Conservation (phyloP, 2,888 invertebrate species). For the Petrolisthes cinctipes region DNA sequence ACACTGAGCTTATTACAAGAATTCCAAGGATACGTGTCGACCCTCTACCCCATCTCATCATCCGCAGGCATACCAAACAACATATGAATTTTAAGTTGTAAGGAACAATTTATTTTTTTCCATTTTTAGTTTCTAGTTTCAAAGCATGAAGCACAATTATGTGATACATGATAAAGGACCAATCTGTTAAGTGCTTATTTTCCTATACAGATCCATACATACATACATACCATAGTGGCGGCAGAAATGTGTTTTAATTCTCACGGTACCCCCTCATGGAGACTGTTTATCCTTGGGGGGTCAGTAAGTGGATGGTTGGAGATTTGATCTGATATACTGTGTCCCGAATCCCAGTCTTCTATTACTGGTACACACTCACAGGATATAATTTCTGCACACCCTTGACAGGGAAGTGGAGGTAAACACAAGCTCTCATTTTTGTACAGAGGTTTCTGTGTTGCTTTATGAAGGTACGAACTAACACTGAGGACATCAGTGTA, state of each 20-base stretch:
- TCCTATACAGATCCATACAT: constrained; percentile 42
- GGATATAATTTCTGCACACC: too few relatives aligned
- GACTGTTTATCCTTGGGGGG: constrained; percentile 24
- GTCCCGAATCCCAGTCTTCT: too few relatives aligned
- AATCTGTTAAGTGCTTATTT: constrained; percentile 56
- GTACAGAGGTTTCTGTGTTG: too few relatives aligned
- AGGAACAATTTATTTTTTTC: constrained; percentile 36
- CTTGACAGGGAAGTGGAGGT: too few relatives aligned
- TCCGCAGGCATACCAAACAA: constrained; percentile 46
- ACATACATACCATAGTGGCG: constrained; percentile 45
- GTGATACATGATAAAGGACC: constrained; percentile 58
- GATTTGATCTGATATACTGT: constrained; percentile 44
- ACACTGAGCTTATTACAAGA: constrained; percentile 36
- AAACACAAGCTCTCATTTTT: too few relatives aligned
- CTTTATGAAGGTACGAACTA: too few relatives aligned
- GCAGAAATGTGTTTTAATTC: constrained; percentile 14
- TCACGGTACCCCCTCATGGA: constrained; percentile 28
- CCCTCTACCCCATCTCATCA: not conserved
- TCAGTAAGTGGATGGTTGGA: constrained; percentile 34
- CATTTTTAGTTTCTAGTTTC: constrained; percentile 4
- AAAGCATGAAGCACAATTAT: constrained; percentile 61
- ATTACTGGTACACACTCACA: too few relatives aligned
- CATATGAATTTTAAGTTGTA: constrained; percentile 27
- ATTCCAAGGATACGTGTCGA: too few relatives aligned
- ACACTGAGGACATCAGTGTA: too few relatives aligned